Conservation (phyloP, 2,797 vertebrate genomes). For the Micrastur ruficollis region DNA sequence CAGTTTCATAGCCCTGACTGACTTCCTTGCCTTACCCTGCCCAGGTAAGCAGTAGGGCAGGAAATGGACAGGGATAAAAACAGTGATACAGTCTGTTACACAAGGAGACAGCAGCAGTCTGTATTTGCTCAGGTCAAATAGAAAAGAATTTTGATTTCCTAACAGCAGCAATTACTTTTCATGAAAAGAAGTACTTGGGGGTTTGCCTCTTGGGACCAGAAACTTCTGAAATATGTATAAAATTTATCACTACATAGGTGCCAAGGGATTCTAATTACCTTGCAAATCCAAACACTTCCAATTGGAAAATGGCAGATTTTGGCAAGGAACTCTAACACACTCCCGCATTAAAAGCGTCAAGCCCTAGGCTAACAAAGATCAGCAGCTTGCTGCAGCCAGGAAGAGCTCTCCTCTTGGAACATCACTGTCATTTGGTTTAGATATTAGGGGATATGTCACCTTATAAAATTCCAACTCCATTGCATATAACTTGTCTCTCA, state of each 20-base stretch:
- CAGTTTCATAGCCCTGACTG: background rate
- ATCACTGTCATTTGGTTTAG: background rate
- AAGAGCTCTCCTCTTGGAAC: background rate
- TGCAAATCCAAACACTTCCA: background rate
- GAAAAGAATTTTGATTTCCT: background rate
- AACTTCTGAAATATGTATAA: background rate
- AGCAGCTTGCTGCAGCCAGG: background rate
- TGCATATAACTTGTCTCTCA: background rate
- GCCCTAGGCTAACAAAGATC: background rate
- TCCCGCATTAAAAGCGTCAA: background rate
- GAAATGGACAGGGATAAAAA: background rate
- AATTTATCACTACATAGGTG: background rate
- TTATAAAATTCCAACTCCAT: background rate
- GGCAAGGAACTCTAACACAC: background rate
- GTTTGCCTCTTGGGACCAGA: background rate
- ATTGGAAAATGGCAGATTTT: background rate
- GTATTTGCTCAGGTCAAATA: background rate
- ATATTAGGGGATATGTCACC: background rate
- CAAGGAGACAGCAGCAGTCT: background rate
- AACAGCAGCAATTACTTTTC: background rate
- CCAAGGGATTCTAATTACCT: background rate
- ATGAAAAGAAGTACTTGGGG: background rate
- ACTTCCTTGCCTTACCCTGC: background rate
- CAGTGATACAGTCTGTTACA: background rate
- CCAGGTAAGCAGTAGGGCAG: background rate